phyloP scores from a whole-genome alignment of 2,888 invertebrate genomes.

The Amblyjoppa fuscipennis region DNA sequence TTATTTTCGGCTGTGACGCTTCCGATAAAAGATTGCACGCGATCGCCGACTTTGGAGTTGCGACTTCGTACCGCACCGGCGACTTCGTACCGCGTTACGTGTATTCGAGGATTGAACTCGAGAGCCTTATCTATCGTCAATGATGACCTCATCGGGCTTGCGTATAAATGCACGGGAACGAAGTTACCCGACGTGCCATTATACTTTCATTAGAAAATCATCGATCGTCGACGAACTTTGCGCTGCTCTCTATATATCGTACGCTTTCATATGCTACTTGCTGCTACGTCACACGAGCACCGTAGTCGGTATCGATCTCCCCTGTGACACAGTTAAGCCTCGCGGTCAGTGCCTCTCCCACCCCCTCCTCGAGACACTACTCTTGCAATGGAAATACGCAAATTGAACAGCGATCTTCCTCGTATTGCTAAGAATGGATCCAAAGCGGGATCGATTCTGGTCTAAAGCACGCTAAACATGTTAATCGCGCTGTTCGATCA shows the following conservation, averaged over 20 bases:
- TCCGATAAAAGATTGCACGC: conserved; percentile 40
- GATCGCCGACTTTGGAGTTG: conserved; percentile 11
- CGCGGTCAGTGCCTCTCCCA: conserved; percentile 54
- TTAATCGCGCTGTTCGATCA: conserved; percentile 43
- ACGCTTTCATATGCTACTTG: conserved; percentile 1
- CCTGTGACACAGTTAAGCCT: conserved; percentile 61
- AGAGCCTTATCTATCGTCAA: conserved; percentile 37
- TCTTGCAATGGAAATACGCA: conserved; percentile 34
- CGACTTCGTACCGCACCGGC: neutral
- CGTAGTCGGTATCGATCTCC: conserved; percentile 56
- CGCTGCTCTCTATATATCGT: neutral
- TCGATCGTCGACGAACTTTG: conserved; percentile 50
- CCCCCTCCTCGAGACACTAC: conserved; percentile 1
- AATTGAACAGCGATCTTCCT: conserved; percentile 34
- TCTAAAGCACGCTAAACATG: conserved; percentile 13
- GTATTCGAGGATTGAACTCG: conserved; percentile 33
- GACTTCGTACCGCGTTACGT: neutral
- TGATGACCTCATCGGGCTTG: conserved; percentile 54
- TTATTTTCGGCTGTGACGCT: conserved; percentile 43
- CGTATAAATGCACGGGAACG: conserved; percentile 24
- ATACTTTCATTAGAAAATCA: conserved; percentile 46
- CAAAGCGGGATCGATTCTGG: conserved; percentile 7
- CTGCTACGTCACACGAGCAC: conserved; percentile 46
- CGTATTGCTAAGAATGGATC: conserved; percentile 40
- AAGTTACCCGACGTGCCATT: neutral